Conservation (phyloP, 2,888 invertebrate genomes). For the Andrena bicolor region DNA sequence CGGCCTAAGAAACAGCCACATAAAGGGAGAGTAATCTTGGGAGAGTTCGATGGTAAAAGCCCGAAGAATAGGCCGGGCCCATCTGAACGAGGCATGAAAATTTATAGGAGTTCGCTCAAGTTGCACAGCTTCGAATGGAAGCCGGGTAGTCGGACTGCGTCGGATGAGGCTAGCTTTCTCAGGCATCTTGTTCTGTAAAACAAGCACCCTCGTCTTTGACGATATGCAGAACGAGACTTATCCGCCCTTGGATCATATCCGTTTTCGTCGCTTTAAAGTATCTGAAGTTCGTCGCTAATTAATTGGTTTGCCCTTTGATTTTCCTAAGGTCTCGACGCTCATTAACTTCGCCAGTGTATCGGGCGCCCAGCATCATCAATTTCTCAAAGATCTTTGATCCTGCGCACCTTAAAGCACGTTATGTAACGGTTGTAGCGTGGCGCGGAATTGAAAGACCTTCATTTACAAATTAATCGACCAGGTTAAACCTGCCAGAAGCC, state of each 20-base stretch:
- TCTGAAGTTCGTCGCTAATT: neutral
- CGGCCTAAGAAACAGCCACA: conserved; percentile 20
- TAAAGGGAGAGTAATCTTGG: conserved; percentile 60
- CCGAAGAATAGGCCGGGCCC: conserved; percentile 2
- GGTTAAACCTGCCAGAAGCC: neutral
- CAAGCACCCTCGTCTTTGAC: neutral
- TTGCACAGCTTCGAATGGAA: conserved; percentile 20
- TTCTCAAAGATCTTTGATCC: conserved; percentile 25
- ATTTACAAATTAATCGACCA: conserved; percentile 12
- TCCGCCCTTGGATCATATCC: neutral
- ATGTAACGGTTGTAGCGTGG: conserved; percentile 22
- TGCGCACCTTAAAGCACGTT: conserved; percentile 43
- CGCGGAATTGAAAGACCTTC: conserved; percentile 1
- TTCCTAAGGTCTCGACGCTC: neutral
- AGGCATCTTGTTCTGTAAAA: conserved; percentile 7
- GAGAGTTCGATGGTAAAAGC: conserved; percentile 30
- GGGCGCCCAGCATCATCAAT: conserved; percentile 3
- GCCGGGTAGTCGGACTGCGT: conserved; percentile 23
- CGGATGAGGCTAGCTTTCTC: neutral
- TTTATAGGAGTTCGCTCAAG: conserved; percentile 38
- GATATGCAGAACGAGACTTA: neutral
- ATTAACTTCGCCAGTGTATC: conserved; percentile 4
- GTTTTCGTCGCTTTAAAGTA: neutral
- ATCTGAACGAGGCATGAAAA: conserved; percentile 23
- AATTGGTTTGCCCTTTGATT: conserved; percentile 9